Conservation (phyloP, 2,113 vertebrate genomes). For the Reinhardtius hippoglossoides region DNA sequence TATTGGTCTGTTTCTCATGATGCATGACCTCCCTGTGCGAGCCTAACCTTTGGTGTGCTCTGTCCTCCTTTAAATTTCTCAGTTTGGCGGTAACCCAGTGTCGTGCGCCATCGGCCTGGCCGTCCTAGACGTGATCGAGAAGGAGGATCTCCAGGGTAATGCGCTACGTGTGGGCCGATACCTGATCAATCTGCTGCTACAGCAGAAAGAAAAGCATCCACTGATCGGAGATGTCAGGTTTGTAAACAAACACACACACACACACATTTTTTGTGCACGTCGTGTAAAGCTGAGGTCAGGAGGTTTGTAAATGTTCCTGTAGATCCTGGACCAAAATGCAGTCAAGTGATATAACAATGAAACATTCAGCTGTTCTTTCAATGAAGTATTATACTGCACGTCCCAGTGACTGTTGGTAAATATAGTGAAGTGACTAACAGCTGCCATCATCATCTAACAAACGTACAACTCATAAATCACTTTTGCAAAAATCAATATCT, state of each 20-base stretch:
- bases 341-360: too few species aligned
- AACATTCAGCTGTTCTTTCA: too few species aligned
- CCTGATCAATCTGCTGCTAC: conserved; percentile 83
- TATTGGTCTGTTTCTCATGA: background rate
- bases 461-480: too few species aligned
- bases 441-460: too few species aligned
- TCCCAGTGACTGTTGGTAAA: too few species aligned
- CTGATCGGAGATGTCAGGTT: conserved; percentile 93
- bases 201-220: conserved; percentile 89
- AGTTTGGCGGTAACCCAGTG: conserved; percentile 98
- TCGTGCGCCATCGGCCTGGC: conserved; percentile 94
- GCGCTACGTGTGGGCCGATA: conserved; percentile 88
- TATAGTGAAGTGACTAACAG: too few species aligned
- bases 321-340: too few species aligned
- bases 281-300: too few species aligned
- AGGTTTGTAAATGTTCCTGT: too few species aligned
- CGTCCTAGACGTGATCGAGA: conserved; percentile 91
- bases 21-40: background rate
- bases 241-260: background rate
- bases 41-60: background rate
- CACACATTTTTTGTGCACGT: too few species aligned
- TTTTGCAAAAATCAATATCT: too few species aligned
- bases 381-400: too few species aligned
- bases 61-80: conserved; percentile 32
- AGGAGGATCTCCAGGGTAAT: conserved; percentile 92